Conservation (phyloP, 2,797 vertebrate species). For the Notolabrus celidotus region DNA sequence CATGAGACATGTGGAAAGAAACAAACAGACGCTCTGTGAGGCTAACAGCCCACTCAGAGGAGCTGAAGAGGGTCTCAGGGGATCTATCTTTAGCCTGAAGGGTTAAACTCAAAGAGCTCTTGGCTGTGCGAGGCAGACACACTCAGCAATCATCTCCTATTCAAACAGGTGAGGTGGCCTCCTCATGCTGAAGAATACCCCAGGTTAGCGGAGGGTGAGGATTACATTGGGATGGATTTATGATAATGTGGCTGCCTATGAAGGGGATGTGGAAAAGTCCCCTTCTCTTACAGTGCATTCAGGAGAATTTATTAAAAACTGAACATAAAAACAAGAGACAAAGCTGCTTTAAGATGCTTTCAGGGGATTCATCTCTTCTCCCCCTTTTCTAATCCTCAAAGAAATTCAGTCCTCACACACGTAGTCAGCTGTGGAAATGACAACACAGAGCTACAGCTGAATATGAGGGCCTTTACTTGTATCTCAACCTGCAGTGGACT, state of each 20-base stretch:
- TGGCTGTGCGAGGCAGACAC: conserved; percentile 36
- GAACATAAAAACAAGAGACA: conserved; percentile 26
- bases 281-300: conserved; percentile 12
- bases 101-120: conserved; percentile 55
- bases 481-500: not conserved
- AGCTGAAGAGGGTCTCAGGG: conserved; percentile 48
- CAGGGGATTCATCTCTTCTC: not conserved
- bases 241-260: conserved; percentile 53
- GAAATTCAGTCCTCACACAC: conserved; percentile 10
- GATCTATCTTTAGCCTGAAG: conserved; percentile 58
- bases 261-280: conserved; percentile 27
- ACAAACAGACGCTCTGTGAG: conserved; percentile 34
- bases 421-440: not conserved
- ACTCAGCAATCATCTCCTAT: conserved; percentile 64
- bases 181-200: conserved; percentile 25
- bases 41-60: conserved; percentile 32
- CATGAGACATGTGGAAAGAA: conserved; percentile 25
- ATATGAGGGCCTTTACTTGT: not conserved
- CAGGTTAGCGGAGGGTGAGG: conserved; percentile 17
- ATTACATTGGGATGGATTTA: conserved; percentile 44
- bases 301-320: conserved; percentile 26
- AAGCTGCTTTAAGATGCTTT: not conserved
- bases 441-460: not conserved
- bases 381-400: conserved; percentile 6
- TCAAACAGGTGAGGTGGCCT: conserved; percentile 58